Evolutionary conservation across 1,140 invertebrate genomes (phyloP), one percentile per base, ranked within the genome.

Genomic region (Mercenaria mercenaria): DNA sequence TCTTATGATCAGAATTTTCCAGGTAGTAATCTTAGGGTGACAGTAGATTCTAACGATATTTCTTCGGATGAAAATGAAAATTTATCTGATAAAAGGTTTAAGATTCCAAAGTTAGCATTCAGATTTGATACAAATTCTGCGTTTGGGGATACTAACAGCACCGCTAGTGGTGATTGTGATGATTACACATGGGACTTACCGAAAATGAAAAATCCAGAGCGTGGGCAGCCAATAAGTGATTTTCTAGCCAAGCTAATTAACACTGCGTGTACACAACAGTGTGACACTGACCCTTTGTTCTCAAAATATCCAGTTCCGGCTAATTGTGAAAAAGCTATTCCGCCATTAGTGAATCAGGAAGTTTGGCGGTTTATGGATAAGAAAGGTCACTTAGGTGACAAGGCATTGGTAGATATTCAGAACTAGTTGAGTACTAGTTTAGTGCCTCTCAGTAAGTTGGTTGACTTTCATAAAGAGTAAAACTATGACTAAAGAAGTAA

Each of bases 331-430:
- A 20, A 3, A 11, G 52, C 39, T 34, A 39, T 26, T 15, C 52
- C 80, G 23, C 80, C 80, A 29, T 37, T 64, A 20, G 59, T 79
- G 4, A 79, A 79, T 79, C 37, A 79, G 13, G 76, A 79, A 79
- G 34, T 79, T 43, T 79, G 76, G 76, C 41, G 29, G 41, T 18
- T 52, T 43, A 6, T 79, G 29, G 56, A 82, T 26, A 85, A 85
- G 72, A 13, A 37, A 64, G 59, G 13, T n/a, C 82, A 32, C 23
- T 23, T 8, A 23, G 15, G 47, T 23, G 61, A 85, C 39, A 85
- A 72, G 41, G 41, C 23, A 29, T 47, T 85, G 18, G 61, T 26
- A 47, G 82, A 85, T 50, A 85, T 72, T 50, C 82, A 85, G 34
- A 69, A 72, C 29, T 50, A 72, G 20, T 56, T 85, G 39, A 56